phyloP scores from a whole-genome alignment of 1,140 invertebrate species.

The Drosophila sproati region DNA sequence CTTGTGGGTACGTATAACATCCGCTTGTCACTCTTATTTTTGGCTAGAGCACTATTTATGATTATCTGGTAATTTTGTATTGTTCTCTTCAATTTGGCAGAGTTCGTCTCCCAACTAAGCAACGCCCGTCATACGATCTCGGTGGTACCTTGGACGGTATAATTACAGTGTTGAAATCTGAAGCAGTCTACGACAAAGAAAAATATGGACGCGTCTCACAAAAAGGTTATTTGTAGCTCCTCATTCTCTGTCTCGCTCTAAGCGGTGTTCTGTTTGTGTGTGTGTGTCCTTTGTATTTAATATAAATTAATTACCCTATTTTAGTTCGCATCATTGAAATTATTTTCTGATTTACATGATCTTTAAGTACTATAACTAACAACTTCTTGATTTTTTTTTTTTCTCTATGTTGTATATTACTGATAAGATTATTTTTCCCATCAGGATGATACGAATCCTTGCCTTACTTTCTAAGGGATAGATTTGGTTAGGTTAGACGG shows the following conservation, averaged over 20 bases:
- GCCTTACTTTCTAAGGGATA: no score
- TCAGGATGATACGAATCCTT: not conserved
- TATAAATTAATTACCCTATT: no score
- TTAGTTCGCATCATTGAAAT: no score
- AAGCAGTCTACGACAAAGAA: not conserved
- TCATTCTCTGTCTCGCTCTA: conserved; percentile 5
- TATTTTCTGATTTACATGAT: no score
- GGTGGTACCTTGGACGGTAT: conserved; percentile 55
- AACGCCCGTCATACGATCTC: conserved; percentile 44
- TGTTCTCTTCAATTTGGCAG: conserved; percentile 21
- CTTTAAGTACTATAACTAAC: no score
- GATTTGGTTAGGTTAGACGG: no score
- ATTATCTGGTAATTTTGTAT: not conserved
- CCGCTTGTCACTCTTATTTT: not conserved
- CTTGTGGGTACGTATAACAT: conserved; percentile 43
- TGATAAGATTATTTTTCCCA: not conserved
- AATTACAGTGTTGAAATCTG: not conserved
- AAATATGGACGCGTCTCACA: conserved; percentile 2
- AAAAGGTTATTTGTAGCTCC: conserved; percentile 11
- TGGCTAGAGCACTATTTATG: not conserved
- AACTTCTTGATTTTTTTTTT: not conserved
- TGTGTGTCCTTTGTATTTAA: not conserved
- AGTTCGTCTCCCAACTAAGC: conserved; percentile 50
- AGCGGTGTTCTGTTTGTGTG: not conserved
- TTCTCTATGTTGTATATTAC: not conserved